phyloP scores from a whole-genome alignment of 1,140 invertebrate genomes.

The Rhynchophorus ferrugineus region DNA sequence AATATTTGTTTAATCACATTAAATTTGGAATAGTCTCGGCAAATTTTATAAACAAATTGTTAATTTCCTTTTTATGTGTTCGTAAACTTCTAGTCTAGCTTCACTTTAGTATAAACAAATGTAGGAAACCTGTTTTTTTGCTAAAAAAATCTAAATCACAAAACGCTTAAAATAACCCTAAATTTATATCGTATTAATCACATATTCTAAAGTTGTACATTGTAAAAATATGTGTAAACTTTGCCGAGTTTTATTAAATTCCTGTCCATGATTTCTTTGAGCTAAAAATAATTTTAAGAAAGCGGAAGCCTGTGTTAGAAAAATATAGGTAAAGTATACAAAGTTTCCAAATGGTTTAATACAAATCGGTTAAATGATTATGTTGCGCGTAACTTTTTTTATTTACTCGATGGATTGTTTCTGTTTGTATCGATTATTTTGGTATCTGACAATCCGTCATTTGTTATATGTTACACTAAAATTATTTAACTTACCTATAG shows the following conservation, averaged over 20 bases:
- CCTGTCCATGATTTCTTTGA: slow-evolving; percentile 1
- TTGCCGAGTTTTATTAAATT: slow-evolving; percentile 9
- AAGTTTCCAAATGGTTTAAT: background rate
- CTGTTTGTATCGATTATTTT: slow-evolving; percentile 8
- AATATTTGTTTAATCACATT: background rate
- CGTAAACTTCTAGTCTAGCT: background rate
- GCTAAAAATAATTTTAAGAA: slow-evolving; percentile 11
- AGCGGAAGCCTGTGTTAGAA: slow-evolving; percentile 4
- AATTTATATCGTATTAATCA: too few species aligned
- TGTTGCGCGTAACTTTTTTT: background rate
- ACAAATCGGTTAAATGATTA: background rate
- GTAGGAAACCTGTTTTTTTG: background rate
- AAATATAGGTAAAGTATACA: slow-evolving; percentile 3
- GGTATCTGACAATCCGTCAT: background rate
- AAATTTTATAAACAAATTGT: background rate
- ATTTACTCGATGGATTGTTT: slow-evolving; percentile 2
- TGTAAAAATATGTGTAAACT: slow-evolving; percentile 2
- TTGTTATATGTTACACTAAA: background rate
- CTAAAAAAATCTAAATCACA: too few species aligned
- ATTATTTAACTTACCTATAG: slow-evolving; percentile 9
- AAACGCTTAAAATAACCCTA: too few species aligned
- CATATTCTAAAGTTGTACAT: too few species aligned
- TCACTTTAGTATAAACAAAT: background rate
- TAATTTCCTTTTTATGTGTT: background rate
- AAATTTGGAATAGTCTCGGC: background rate